These are phyloP conservation scores for Cerastis rubricosa DNA, from an alignment of 2,888 invertebrate genomes.

Conservation along the genomic window DNA sequence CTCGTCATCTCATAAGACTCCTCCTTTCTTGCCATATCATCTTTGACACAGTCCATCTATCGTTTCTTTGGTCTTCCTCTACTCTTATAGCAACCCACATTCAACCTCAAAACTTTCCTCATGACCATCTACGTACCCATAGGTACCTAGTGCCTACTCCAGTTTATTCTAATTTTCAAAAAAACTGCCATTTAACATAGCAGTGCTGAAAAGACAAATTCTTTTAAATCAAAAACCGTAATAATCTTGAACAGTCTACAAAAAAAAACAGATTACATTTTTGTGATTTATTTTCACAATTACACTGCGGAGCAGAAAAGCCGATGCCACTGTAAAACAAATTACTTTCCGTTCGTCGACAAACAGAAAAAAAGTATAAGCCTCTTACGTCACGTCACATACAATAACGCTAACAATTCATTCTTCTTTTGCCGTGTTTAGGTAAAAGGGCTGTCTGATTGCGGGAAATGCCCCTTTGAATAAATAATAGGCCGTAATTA, in stretches of 20 bases:
- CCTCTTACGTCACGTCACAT: conserved; percentile 32
- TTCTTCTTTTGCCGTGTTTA: conserved; percentile 36
- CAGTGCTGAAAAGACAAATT: not conserved
- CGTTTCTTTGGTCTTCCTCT: too few relatives aligned
- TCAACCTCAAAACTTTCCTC: too few relatives aligned
- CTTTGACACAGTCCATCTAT: too few relatives aligned
- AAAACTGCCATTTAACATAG: not conserved
- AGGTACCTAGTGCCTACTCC: not conserved
- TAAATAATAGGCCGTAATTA: conserved; percentile 58
- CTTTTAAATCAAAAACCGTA: not conserved
- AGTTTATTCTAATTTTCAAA: not conserved
- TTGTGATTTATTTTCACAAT: conserved; percentile 27
- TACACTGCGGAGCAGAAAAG: conserved; percentile 24
- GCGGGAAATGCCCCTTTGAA: conserved; percentile 48
- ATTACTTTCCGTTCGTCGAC: conserved; percentile 34
- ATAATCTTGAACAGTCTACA: not conserved
- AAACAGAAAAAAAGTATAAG: conserved; percentile 23
- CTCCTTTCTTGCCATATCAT: too few relatives aligned
- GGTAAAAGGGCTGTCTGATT: conserved; percentile 44
- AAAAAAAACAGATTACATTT: not conserved
- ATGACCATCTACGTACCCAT: too few relatives aligned
- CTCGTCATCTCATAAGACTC: too few relatives aligned
- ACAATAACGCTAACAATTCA: conserved; percentile 30
- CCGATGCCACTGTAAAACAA: conserved; percentile 40
- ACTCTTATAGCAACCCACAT: too few relatives aligned